Evolutionary conservation across 2,113 vertebrate species (phyloP).

Genomic region (Pipa parva): DNA sequence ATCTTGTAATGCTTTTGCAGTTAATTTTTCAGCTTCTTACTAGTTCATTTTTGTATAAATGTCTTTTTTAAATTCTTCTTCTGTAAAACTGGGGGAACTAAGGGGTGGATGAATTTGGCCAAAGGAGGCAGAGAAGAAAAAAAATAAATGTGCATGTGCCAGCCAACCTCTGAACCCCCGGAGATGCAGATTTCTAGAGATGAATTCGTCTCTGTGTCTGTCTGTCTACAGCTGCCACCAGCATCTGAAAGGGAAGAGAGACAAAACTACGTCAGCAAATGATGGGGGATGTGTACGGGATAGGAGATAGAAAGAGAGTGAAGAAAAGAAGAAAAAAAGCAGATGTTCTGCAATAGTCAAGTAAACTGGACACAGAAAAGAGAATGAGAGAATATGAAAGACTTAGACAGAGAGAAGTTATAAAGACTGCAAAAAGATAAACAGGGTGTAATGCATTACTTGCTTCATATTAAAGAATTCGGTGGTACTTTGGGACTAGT

Average conservation of each 20-base stretch:
- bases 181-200: slow-evolving; percentile 24
- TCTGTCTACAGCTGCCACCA: slow-evolving; percentile 62
- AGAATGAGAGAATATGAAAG: slow-evolving; percentile 5
- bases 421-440: background rate
- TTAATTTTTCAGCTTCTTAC: too few relatives aligned
- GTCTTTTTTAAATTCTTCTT: too few relatives aligned
- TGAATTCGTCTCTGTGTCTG: slow-evolving; percentile 39
- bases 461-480: background rate
- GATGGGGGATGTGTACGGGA: background rate
- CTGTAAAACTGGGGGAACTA: slow-evolving; percentile 7
- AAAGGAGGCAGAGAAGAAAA: slow-evolving; percentile 12
- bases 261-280: slow-evolving; percentile 40
- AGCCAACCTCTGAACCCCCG: slow-evolving; percentile 17
- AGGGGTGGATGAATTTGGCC: background rate
- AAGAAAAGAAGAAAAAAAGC: background rate
- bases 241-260: slow-evolving; percentile 63
- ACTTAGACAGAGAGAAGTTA: background rate
- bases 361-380: background rate
- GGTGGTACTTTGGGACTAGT: background rate
- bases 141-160: slow-evolving; percentile 22
- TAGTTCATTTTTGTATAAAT: too few relatives aligned
- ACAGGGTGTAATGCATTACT: background rate
- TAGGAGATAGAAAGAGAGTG: background rate
- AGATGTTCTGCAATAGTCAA: slow-evolving; percentile 7
- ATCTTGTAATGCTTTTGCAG: too few relatives aligned